These are phyloP conservation scores for Amphipoea oculea DNA, from an alignment of 2,888 invertebrate species.

Conservation along the genomic window DNA sequence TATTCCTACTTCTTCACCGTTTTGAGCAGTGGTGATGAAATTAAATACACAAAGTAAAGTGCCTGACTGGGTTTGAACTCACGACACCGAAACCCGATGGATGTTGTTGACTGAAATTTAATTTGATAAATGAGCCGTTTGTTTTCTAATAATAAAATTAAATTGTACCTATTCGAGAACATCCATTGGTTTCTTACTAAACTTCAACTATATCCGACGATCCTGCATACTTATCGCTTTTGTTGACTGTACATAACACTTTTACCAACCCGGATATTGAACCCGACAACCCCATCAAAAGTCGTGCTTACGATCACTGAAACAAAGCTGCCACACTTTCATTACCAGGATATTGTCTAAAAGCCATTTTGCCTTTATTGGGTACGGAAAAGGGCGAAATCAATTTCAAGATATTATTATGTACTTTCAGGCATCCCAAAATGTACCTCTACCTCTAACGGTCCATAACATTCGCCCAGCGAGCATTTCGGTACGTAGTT, in stretches of 20 bases:
- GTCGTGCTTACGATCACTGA: too few species aligned
- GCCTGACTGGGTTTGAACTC: neutral
- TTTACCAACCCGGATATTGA: neutral
- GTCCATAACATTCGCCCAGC: neutral
- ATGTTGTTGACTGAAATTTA: too few species aligned
- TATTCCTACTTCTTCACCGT: neutral
- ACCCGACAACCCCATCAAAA: neutral
- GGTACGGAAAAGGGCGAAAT: neutral
- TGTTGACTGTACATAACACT: too few species aligned
- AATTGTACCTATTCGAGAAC: too few species aligned
- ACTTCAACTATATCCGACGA: too few species aligned
- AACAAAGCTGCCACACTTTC: neutral
- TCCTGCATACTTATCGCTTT: too few species aligned
- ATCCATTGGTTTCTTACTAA: too few species aligned
- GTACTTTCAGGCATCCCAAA: constrained; percentile 5
- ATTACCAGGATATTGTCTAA: neutral
- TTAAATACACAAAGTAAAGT: neutral
- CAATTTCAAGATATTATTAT: constrained; percentile 25
- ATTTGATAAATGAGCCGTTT: too few species aligned
- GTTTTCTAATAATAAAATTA: too few species aligned
- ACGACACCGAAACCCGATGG: too few species aligned
- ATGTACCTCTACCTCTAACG: constrained; percentile 7
- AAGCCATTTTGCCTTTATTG: neutral
- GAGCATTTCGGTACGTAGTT: constrained; percentile 24
- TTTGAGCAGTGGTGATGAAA: neutral